Evolutionary conservation across 2,888 invertebrate genomes (phyloP).

Genomic region (Oxytorus armatus): DNA sequence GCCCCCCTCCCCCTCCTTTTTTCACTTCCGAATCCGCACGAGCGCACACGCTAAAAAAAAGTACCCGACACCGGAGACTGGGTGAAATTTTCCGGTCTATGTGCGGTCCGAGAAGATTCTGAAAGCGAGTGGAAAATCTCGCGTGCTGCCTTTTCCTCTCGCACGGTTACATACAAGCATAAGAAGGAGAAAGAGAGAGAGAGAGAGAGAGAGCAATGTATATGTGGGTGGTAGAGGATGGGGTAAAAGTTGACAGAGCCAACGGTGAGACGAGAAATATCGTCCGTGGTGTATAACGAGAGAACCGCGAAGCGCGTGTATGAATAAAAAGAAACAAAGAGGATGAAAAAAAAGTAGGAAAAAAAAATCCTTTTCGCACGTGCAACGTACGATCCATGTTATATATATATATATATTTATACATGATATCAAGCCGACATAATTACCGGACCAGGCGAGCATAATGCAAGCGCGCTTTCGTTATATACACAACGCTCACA

Average conservation of each 20-base stretch:
- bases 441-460: slow-evolving; percentile 69
- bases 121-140: slow-evolving; percentile 58
- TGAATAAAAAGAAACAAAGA: slow-evolving; percentile 33
- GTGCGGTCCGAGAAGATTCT: slow-evolving; percentile 41
- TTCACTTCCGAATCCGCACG: not conserved
- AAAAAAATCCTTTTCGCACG: slow-evolving; percentile 1
- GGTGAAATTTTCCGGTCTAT: slow-evolving; percentile 41
- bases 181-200: slow-evolving; percentile 22
- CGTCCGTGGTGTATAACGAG: slow-evolving; percentile 20
- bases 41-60: slow-evolving; percentile 15
- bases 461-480: slow-evolving; percentile 58
- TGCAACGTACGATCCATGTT: not conserved
- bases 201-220: too few relatives aligned
- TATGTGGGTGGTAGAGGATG: slow-evolving; percentile 1
- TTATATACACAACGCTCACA: slow-evolving; percentile 29
- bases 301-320: slow-evolving; percentile 18
- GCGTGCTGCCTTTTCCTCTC: slow-evolving; percentile 27
- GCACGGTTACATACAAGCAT: slow-evolving; percentile 1
- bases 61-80: slow-evolving; percentile 21
- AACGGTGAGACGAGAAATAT: slow-evolving; percentile 27
- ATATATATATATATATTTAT: slow-evolving; percentile 1
- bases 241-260: slow-evolving; percentile 32
- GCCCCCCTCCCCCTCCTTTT: slow-evolving; percentile 25
- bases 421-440: slow-evolving; percentile 62
- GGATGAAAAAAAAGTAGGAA: not conserved